phyloP scores from a whole-genome alignment of 2,888 invertebrate genomes.

The Xanthia togata region DNA sequence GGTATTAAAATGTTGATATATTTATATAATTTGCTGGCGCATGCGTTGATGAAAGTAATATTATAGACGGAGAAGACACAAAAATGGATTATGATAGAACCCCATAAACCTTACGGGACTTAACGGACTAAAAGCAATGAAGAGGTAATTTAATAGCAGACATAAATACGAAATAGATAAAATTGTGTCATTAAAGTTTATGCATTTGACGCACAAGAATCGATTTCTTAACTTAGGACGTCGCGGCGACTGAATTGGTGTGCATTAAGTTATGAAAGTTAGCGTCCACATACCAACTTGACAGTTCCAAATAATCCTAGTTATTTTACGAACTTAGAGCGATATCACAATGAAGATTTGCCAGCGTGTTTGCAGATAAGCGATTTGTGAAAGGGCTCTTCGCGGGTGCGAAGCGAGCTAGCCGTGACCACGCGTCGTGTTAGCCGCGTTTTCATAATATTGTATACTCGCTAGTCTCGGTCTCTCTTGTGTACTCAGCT shows the following conservation, averaged over 20 bases:
- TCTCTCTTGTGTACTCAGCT: no score
- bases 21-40: conserved; percentile 7
- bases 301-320: conserved; percentile 24
- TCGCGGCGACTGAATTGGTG: conserved; percentile 3
- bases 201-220: conserved; percentile 1
- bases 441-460: no score
- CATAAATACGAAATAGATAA: conserved; percentile 29
- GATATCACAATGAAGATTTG: no score
- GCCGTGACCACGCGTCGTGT: no score
- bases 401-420: no score
- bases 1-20: conserved; percentile 2
- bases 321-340: conserved; percentile 25
- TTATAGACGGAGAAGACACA: neutral
- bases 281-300: conserved; percentile 12
- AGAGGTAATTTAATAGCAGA: conserved; percentile 29
- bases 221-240: conserved; percentile 24
- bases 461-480: no score
- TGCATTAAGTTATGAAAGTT: conserved; percentile 33
- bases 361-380: no score
- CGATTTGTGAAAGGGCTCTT: no score
- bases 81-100: conserved; percentile 14
- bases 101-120: conserved; percentile 28
- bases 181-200: conserved; percentile 18
- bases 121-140: conserved; percentile 25
- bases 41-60: neutral